Conservation (phyloP, 2,888 invertebrate species). For the Urechis unicinctus region DNA sequence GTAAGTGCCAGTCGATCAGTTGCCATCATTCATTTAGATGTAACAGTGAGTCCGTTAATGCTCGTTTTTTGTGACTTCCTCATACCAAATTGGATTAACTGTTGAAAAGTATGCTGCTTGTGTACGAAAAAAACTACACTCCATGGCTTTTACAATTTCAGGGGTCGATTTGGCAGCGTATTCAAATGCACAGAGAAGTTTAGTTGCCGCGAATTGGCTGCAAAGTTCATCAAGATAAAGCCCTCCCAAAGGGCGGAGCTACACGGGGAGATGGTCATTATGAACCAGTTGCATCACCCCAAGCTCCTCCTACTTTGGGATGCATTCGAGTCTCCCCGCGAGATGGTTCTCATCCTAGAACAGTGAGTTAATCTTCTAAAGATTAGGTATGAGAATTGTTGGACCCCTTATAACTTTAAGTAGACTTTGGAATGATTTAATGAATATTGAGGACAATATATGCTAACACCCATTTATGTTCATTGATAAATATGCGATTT, state of each 20-base stretch:
- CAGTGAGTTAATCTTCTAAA: conserved; percentile 66
- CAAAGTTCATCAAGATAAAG: conserved; percentile 78
- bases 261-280: conserved; percentile 91
- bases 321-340: conserved; percentile 64
- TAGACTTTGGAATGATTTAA: not conserved
- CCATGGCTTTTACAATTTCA: conserved; percentile 20
- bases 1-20: conserved; percentile 56
- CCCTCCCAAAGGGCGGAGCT: conserved; percentile 84
- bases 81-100: no score
- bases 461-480: no score
- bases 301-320: conserved; percentile 95
- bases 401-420: not conserved
- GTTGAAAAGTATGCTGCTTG: no score
- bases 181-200: conserved; percentile 59
- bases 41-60: no score
- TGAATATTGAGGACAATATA: no score
- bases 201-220: conserved; percentile 66
- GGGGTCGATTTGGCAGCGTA: conserved; percentile 55
- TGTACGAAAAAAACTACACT: no score
- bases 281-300: conserved; percentile 89
- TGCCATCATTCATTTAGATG: no score
- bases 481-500: no score
- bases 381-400: not conserved
- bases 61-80: no score
- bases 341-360: conserved; percentile 94